A percentile compares a stretch with the other conserved stretches of the same genome.
phyloP scores from a whole-genome alignment of 92 coral and sea anemone genomes.

The Scolanthus callimorphus region DNA sequence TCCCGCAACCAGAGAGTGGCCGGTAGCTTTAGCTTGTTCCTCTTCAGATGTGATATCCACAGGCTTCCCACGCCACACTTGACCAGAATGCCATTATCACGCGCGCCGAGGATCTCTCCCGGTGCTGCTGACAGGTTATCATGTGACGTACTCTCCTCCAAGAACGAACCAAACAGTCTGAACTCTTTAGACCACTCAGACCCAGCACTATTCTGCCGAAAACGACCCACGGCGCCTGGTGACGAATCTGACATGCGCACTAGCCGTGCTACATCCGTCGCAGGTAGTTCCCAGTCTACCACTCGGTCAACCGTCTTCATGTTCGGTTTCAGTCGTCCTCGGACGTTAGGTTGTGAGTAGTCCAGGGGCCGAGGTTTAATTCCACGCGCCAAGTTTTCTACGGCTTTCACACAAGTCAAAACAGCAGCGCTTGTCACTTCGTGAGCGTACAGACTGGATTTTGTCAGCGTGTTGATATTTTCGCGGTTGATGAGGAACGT shows the following conservation, averaged over 20 bases:
- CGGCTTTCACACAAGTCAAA: slow-evolving; percentile 37
- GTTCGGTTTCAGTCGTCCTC: slow-evolving; percentile 39
- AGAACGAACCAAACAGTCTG: slow-evolving; percentile 71
- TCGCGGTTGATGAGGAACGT: slow-evolving; percentile 48
- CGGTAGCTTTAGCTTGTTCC: slow-evolving; percentile 61
- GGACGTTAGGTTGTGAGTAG: slow-evolving; percentile 42
- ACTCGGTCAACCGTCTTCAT: slow-evolving; percentile 61
- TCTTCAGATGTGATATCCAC: slow-evolving; percentile 75
- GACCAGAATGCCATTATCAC: slow-evolving; percentile 57
- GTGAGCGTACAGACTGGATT: slow-evolving; percentile 65
- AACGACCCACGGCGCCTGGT: slow-evolving; percentile 60
- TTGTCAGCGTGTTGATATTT: slow-evolving; percentile 70
- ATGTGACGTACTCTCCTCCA: slow-evolving; percentile 40
- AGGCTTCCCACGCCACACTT: slow-evolving; percentile 63
- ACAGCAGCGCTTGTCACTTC: slow-evolving; percentile 76
- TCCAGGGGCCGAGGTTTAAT: slow-evolving; percentile 48
- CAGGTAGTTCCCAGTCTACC: slow-evolving; percentile 64
- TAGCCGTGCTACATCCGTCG: slow-evolving; percentile 64
- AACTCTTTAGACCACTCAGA: slow-evolving; percentile 44
- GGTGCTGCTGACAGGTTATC: slow-evolving; percentile 30
- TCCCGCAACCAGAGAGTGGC: slow-evolving; percentile 52
- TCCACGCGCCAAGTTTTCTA: slow-evolving; percentile 31
- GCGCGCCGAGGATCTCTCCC: slow-evolving; percentile 62
- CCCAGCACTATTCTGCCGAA: slow-evolving; percentile 2
- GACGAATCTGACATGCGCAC: slow-evolving; percentile 83